Base-by-base conservation (phyloP, 2,797 vertebrate genomes). In the Triplophysa bombifrons region DNA sequence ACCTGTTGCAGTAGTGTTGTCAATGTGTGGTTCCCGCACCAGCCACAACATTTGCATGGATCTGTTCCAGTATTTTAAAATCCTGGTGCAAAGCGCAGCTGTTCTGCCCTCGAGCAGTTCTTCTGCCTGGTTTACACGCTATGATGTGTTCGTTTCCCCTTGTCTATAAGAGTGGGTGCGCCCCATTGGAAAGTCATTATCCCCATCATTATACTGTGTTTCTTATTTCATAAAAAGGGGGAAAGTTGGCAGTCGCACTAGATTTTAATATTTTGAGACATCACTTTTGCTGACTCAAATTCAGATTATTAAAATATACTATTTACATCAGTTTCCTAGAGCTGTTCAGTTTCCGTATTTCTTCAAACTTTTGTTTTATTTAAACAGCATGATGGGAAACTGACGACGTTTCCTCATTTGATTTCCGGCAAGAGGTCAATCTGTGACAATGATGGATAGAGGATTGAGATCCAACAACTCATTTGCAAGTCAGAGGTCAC, bases 1-100 rank as follows among this genome's bases (percentile, higher is more conserved):
- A 76, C 27, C 65, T 67, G 51, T 55, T 41, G 67, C 74, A 76
- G 16, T 50, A 48, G 25, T 60, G 17, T n/a, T 61, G 44, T 4
- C 7, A 48, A 30, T 61, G 9, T 61, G 44, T 48, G 22, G 41
- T 3, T 58, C 4, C 22, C 13, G 19, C 19, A 17, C 27, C 19
- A 65, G 34, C 63, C 63, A 13, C 22, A 30, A 56, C 14, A n/a
- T 55, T 55, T 38, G 69, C 30, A 55, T 53, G 50, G 48, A 53
- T 27, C 16, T 34, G 17, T 53, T 53, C 13, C 46, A 70, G 53
- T n/a, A 72, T 16, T 72, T 66, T 38, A 48, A 4, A 65, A n/a
- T 67, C 38, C 17, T 66, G 50, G 69, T 66, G 61, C 50, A 66
- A 44, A 44, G 48, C 16, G 20, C 50, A 38, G 30, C 63, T 12